Evolutionary conservation across 2,797 vertebrate species (phyloP), one percentile per base, ranked within the genome.

Genomic region (Kryptopterus vitreolus): DNA sequence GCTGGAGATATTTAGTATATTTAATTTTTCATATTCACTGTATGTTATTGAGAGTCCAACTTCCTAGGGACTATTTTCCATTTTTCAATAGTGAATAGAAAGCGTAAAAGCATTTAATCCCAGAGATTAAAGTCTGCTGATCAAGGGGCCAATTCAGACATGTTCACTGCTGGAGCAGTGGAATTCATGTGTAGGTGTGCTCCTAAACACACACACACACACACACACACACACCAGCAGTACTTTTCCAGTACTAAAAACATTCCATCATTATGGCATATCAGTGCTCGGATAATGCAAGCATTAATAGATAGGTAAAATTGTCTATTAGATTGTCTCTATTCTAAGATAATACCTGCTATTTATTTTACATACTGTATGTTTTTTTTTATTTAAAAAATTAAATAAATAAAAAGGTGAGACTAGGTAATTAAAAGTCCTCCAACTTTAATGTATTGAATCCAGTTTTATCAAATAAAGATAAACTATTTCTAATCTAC

Each of bases 141-240:
- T 62, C 22, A 2, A 69, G 9, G 38, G 55, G 77, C 35, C 29
- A 52, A 52, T 70, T 66, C 66, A 66, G 76, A 66, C 22, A 77
- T 35, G 46, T 35, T 52, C 33, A 43, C 48, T 91, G 90, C 92
- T 88, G 90, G 91, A 88, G 90, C 85, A 91, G 86, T 82, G 87
- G 90, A 88, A 92, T 90, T 88, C 90, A 85, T 86, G 83, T 76
- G 59, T 38, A 73, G 68, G 29, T 59, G 22, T 72, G 31, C 59
- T 76, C 31, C 29, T 29, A 35, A 18, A 78, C 52, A 63, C 58
- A 74, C 66, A 73, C 26, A 79, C 68, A 59, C 80, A 61, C 76
- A 61, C 62, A 63, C 70, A 57, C 78, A 59, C 55, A 50, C 33
- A 38, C 63, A n/a, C 38, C 38, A 43, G 38, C 53, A 55, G 53